A percentile compares a stretch with the other conserved stretches of the same genome.
These are phyloP conservation scores for Pterostichus madidus DNA, from an alignment of 2,888 invertebrate species.

Conservation along the genomic window DNA sequence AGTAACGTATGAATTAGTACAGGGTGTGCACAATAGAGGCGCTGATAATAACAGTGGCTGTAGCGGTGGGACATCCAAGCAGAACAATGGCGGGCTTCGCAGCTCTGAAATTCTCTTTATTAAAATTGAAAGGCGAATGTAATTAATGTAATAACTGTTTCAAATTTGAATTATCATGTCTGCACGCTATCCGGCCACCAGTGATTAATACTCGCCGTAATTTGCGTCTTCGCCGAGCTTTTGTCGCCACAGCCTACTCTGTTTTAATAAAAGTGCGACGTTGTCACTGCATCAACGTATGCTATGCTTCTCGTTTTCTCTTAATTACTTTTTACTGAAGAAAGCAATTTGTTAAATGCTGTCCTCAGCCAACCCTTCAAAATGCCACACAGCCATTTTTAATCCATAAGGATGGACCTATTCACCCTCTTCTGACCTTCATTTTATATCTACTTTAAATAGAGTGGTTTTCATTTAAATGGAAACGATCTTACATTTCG, in stretches of 20 bases:
- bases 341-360: constrained; percentile 46
- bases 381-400: too few relatives aligned
- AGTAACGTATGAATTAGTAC: constrained; percentile 27
- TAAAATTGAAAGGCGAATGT: constrained; percentile 60
- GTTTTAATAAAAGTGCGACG: constrained; percentile 47
- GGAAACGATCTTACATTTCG: too few relatives aligned
- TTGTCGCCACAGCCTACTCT: neutral
- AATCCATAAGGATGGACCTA: too few relatives aligned
- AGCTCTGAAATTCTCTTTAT: constrained; percentile 54
- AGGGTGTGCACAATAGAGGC: constrained; percentile 18
- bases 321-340: constrained; percentile 62
- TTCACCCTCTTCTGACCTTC: too few relatives aligned
- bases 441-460: too few relatives aligned
- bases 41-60: constrained; percentile 15
- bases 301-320: constrained; percentile 25
- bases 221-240: constrained; percentile 27
- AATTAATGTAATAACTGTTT: constrained; percentile 64
- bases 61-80: constrained; percentile 7
- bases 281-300: constrained; percentile 26
- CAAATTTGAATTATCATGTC: constrained; percentile 64
- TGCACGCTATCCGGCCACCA: constrained; percentile 47
- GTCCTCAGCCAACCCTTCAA: neutral
- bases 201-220: constrained; percentile 59
- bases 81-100: constrained; percentile 43
- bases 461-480: too few relatives aligned